A percentile compares a stretch with the other conserved stretches of the same genome.
Evolutionary conservation across 2,797 vertebrate species (phyloP).

Genomic region (Neosilurus hyrtlii): DNA sequence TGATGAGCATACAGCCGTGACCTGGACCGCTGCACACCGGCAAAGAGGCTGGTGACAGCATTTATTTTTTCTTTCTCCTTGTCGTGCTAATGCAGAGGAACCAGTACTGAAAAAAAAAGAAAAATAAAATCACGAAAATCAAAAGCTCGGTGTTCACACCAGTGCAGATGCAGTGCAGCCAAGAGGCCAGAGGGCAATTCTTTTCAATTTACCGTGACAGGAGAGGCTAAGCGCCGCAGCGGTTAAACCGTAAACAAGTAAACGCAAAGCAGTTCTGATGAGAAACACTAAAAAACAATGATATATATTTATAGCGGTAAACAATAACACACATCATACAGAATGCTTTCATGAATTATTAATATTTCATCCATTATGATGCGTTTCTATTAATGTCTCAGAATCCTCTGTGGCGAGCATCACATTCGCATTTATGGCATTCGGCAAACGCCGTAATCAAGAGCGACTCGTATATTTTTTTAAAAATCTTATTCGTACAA

Average conservation of each 20-base stretch:
- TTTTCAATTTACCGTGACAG: not conserved
- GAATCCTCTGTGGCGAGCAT: too few species aligned
- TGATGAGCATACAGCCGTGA: too few species aligned
- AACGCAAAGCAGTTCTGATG: not conserved
- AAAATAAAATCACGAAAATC: not conserved
- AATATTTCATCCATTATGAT: too few species aligned
- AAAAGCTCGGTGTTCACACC: not conserved
- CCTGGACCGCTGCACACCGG: not conserved
- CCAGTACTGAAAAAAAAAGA: not conserved
- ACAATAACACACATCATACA: too few species aligned
- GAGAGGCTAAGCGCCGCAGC: not conserved
- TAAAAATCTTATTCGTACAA: too few species aligned
- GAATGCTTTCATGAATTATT: too few species aligned
- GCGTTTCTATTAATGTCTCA: too few species aligned
- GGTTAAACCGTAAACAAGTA: not conserved
- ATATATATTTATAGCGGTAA: too few species aligned
- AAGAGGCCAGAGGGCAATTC: not conserved
- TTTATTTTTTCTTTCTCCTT: not conserved
- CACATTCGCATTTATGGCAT: too few species aligned
- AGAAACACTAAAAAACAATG: not conserved
- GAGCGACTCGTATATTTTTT: too few species aligned
- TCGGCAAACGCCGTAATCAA: too few species aligned
- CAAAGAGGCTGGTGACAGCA: not conserved
- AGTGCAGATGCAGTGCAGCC: not conserved
- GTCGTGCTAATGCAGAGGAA: not conserved